Percentiles rank a stretch among this genome's conserved stretches.
Evolutionary conservation across 2,113 vertebrate genomes (phyloP).

Genomic region (Mobula hypostoma): DNA sequence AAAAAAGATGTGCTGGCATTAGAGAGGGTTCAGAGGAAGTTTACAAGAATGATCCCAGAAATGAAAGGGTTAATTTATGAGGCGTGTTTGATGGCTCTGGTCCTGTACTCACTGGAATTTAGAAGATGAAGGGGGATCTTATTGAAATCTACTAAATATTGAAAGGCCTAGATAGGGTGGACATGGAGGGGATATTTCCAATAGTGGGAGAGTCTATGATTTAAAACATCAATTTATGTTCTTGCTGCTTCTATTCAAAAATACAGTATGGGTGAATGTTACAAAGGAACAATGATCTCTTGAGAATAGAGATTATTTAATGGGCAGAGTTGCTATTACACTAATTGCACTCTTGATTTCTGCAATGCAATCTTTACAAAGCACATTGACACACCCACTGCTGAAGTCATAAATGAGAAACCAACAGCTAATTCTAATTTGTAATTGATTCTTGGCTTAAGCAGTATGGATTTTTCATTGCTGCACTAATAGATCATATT

Average conservation of each 20-base stretch:
- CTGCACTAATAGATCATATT: constrained; percentile 44
- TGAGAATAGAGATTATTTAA: constrained; percentile 44
- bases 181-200: too few species aligned
- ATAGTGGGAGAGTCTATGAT: too few species aligned
- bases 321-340: constrained; percentile 49
- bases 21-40: too few species aligned
- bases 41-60: too few species aligned
- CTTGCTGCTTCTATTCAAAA: constrained; percentile 44
- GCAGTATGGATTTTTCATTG: constrained; percentile 51
- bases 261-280: constrained; percentile 42
- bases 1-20: too few species aligned
- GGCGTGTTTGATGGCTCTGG: too few species aligned
- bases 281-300: constrained; percentile 45
- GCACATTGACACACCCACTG: constrained; percentile 43
- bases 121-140: too few species aligned
- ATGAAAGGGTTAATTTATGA: too few species aligned
- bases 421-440: constrained; percentile 49
- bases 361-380: constrained; percentile 44
- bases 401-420: constrained; percentile 46
- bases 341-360: constrained; percentile 45
- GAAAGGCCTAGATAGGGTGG: too few species aligned
- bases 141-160: too few species aligned
- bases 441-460: constrained; percentile 49
- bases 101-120: too few species aligned
- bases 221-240: neutral